Evolutionary conservation across 2,797 vertebrate species (phyloP).

Genomic region (Enteromius fasciolatus): DNA sequence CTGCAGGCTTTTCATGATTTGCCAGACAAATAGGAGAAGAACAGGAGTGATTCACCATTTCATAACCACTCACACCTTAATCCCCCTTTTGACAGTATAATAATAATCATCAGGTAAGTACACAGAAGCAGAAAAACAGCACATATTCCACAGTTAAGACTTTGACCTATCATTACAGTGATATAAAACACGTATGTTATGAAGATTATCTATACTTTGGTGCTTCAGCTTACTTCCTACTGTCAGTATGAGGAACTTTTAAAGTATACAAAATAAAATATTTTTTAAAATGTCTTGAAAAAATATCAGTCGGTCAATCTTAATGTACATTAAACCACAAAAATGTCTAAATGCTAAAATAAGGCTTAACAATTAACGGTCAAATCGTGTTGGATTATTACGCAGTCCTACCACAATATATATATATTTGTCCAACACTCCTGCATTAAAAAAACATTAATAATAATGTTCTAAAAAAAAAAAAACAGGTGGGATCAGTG

Average conservation of each 20-base stretch:
- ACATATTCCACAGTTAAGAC: background rate
- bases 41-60: conserved; percentile 5
- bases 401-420: background rate
- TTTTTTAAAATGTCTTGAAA: background rate
- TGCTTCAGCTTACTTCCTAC: background rate
- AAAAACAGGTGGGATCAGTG: background rate
- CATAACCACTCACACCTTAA: conserved; percentile 1
- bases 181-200: conserved; percentile 15
- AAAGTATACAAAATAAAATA: background rate
- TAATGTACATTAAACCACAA: background rate
- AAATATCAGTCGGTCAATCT: background rate
- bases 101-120: background rate
- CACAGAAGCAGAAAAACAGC: background rate
- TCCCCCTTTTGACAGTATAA: background rate
- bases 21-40: conserved; percentile 8
- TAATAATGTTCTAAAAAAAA: background rate
- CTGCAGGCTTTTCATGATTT: conserved; percentile 28
- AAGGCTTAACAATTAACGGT: background rate
- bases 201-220: background rate
- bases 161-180: conserved; percentile 2
- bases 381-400: background rate
- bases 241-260: background rate
- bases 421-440: background rate
- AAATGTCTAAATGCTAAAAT: background rate
- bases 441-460: background rate